Base-by-base conservation (phyloP, 2,888 invertebrate genomes). In the Taenaris catops region DNA sequence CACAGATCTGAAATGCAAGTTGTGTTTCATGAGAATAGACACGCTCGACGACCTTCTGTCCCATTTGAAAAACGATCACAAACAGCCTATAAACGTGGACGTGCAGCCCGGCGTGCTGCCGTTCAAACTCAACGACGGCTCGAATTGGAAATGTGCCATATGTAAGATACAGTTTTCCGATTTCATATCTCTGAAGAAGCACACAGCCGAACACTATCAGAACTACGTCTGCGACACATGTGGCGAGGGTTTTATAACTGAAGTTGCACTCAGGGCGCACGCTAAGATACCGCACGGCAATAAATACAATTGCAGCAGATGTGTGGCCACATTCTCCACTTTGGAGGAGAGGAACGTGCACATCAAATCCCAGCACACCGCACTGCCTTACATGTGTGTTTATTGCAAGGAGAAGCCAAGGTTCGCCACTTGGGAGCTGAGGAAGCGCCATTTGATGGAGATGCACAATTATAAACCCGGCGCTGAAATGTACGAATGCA, bases 201-300 rank as follows among this genome's bases (percentile, higher is more conserved):
- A 86, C 40, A 86, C 84, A 0, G 53, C 75, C 0, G 80, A 79
- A 39, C 86, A 86, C 41, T 86, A 61, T 34, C 81, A 83, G 46
- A 86, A 84, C 38, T 84, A 73, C 44, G 86, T 86, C 0, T 86
- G 86, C 36, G 81, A 83, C 8, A 81, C 84, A 0, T 86, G 86
- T 20, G 86, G 86, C 0, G 81, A 83, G 29, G 86, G 86, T 0
- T 84, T 84, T 24, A 80, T 84, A 1, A 86, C 86, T 0, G 80
- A 81, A 44, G 70, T 73, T 0, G 80, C 79, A 0, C 44, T 86
- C 1, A 62, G 72, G 25, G 73, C 80, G 0, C 86, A 86, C 31
- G 67, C 73, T 0, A 76, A 69, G 27, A 64, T 81, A 36, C 84
- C 84, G 0, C 84, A 84, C 38, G 83, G 70, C 2, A 81, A 84